These are phyloP conservation scores for Pterocles gutturalis DNA, from an alignment of 2,113 vertebrate genomes.

Conservation along the genomic window DNA sequence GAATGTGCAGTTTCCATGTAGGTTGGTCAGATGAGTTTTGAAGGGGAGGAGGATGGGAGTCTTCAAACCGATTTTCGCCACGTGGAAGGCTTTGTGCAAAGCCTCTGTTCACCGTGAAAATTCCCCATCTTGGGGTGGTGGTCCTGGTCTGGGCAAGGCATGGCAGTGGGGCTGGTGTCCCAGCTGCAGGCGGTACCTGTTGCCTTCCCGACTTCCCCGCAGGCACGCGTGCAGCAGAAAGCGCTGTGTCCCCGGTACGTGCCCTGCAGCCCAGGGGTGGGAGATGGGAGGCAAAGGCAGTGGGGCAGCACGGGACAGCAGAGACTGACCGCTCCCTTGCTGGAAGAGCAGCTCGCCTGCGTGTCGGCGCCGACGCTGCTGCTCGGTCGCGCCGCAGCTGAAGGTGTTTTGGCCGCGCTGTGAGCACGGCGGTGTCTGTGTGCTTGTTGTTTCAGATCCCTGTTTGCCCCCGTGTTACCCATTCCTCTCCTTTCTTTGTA, in stretches of 20 bases:
- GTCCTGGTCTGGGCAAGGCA: neutral
- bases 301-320: rapidly evolving
- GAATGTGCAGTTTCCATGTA: rapidly evolving
- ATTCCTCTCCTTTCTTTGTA: neutral
- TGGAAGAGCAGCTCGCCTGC: neutral
- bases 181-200: rapidly evolving
- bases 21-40: neutral
- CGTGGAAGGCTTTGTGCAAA: neutral
- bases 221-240: neutral
- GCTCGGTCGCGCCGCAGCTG: neutral
- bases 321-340: neutral
- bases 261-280: neutral
- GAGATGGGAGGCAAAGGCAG: neutral
- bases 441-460: conserved; percentile 6
- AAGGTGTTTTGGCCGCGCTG: neutral
- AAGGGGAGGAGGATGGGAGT: neutral
- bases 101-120: neutral
- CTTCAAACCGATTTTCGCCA: rapidly evolving
- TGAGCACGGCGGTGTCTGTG: neutral
- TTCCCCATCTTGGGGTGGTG: rapidly evolving
- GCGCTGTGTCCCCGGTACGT: neutral
- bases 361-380: rapidly evolving
- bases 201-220: neutral
- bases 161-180: rapidly evolving
- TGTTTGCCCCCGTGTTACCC: neutral